Evolutionary conservation across 2,113 vertebrate species (phyloP).

Genomic region (Hirundichthys speculiger): DNA sequence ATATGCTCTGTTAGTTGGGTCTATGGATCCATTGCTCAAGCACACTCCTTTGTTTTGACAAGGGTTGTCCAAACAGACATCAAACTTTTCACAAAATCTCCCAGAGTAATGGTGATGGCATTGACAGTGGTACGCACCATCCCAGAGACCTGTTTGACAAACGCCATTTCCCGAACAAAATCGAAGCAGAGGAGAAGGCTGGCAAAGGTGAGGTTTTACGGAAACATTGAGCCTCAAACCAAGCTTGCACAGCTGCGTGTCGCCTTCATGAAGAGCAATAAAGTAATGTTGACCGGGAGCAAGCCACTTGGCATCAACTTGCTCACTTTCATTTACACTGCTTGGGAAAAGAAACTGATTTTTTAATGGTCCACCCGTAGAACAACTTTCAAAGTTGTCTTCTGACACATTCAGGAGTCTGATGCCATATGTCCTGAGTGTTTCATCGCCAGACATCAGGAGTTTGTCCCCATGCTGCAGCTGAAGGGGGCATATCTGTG

Average conservation of each 20-base stretch:
- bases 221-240: constrained; percentile 84
- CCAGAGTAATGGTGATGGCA: constrained; percentile 82
- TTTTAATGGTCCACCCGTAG: constrained; percentile 41
- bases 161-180: constrained; percentile 85
- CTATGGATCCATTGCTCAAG: constrained; percentile 59
- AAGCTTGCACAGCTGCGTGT: constrained; percentile 71
- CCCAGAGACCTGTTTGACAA: constrained; percentile 80
- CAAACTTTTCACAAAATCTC: constrained; percentile 83
- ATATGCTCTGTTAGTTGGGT: constrained; percentile 65
- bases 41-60: constrained; percentile 82
- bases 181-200: constrained; percentile 64
- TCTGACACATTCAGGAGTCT: constrained; percentile 83
- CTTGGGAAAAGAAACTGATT: constrained; percentile 76
- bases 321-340: constrained; percentile 70
- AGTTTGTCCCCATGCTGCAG: constrained; percentile 85
- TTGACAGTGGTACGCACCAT: constrained; percentile 78
- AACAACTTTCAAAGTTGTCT: constrained; percentile 81
- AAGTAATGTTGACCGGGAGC: constrained; percentile 83
- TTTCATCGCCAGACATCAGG: constrained; percentile 78
- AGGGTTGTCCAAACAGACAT: constrained; percentile 77
- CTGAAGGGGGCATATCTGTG: constrained; percentile 86
- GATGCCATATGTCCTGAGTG: constrained; percentile 79
- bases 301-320: constrained; percentile 81
- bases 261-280: constrained; percentile 72
- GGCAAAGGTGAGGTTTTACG: constrained; percentile 82